Conservation (phyloP, 2,888 invertebrate genomes). For the Lochmaea crataegi region DNA sequence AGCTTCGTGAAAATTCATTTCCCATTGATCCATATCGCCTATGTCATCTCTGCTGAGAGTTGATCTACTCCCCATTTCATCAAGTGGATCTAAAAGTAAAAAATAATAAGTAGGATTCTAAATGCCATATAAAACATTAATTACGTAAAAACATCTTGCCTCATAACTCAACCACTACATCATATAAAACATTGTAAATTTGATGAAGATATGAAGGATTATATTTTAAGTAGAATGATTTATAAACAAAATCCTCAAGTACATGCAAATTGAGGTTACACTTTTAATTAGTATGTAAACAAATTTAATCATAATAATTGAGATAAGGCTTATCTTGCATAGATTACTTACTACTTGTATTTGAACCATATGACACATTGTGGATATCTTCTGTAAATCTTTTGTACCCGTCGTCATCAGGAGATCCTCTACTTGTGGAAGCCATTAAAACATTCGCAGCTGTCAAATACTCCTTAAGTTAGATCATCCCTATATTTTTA, state of each 20-base stretch:
- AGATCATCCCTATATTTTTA: slow-evolving; percentile 21
- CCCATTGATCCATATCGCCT: slow-evolving; percentile 76
- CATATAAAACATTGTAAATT: neutral
- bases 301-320: slow-evolving; percentile 8
- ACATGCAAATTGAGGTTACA: slow-evolving; percentile 6
- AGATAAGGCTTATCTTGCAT: slow-evolving; percentile 36
- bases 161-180: neutral
- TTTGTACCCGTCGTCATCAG: slow-evolving; percentile 73
- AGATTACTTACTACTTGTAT: slow-evolving; percentile 69
- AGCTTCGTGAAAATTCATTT: slow-evolving; percentile 91
- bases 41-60: slow-evolving; percentile 70
- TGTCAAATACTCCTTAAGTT: slow-evolving; percentile 40
- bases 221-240: neutral
- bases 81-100: slow-evolving; percentile 61
- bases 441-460: slow-evolving; percentile 49
- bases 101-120: neutral
- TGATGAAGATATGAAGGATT: neutral
- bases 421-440: slow-evolving; percentile 60
- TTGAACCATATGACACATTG: slow-evolving; percentile 71
- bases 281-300: slow-evolving; percentile 11
- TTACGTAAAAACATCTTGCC: slow-evolving; percentile 35
- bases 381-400: slow-evolving; percentile 71
- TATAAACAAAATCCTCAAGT: neutral
- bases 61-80: slow-evolving; percentile 74
- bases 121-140: slow-evolving; percentile 8